Evolutionary conservation across 2,113 vertebrate genomes (phyloP), one percentile per base, ranked within the genome.

Genomic region (Cynopterus brachyotis): DNA sequence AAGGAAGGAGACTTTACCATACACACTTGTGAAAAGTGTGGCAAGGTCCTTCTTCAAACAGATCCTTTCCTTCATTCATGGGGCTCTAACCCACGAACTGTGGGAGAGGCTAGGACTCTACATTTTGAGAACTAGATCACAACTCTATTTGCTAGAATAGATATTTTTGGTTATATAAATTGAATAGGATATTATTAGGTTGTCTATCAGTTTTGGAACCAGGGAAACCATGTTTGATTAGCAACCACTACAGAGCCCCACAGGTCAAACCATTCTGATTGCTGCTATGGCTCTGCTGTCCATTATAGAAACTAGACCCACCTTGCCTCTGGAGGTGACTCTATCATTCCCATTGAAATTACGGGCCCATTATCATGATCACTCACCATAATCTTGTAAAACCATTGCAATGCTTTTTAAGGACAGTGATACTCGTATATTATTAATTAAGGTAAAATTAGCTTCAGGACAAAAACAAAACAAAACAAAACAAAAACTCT

Each of bases 171-270:
- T 94, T 88, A 50, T n/a, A 45, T 53, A 79, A 78, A 50, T 83
- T 42, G 60, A 96, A 15, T 72, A 78, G 62, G 62, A 59, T 37
- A 45, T 86, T 80, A 42, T 73, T 67, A 84, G 76, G n/a, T 76
- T 80, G 62, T 83, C 42, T 78, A 95, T 81, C 59, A 69, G 26
- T 89, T 96, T 97, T 92, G 42, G 35, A 60, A n/a, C 59, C 64
- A 81, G 17, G 26, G 62, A 42, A 93, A 62, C 73, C 40, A 89
- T 15, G 6, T 67, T 96, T 94, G 72, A 57, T 78, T 76, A 72
- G 72, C 47, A 50, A 84, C 72, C 50, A 57, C 73, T 78, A 76
- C 32, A 89, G 32, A 86, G 55, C 1, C 50, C n/a, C 32, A 92
- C 53, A 86, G 17, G n/a, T 64, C 45, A 70, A 60, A 59, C 30